phyloP scores from a whole-genome alignment of 2,113 vertebrate species.

The Alexandromys fortis region DNA sequence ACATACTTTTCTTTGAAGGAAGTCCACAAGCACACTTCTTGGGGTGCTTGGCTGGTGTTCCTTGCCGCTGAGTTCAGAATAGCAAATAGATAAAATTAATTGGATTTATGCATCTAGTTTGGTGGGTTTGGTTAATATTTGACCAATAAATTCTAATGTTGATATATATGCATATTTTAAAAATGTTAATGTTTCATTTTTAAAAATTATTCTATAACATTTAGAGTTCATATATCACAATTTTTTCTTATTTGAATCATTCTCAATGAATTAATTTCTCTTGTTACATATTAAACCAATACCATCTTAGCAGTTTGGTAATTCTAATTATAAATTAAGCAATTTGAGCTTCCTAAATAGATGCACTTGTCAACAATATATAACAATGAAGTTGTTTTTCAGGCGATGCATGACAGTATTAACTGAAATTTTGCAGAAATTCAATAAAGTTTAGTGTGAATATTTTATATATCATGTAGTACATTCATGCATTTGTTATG shows the following conservation, averaged over 20 bases:
- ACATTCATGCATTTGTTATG: background rate
- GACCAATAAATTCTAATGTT: background rate
- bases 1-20: background rate
- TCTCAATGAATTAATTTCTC: background rate
- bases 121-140: background rate
- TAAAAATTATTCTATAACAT: background rate
- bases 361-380: background rate
- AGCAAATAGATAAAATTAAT: background rate
- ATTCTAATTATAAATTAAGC: background rate
- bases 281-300: background rate
- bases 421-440: background rate
- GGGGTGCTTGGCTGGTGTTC: background rate
- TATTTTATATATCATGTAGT: background rate
- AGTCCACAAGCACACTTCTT: background rate
- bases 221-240: background rate
- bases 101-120: background rate
- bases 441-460: background rate
- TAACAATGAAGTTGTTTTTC: background rate
- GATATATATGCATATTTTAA: background rate
- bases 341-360: background rate
- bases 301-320: background rate
- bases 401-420: background rate
- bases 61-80: background rate
- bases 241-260: conserved; percentile 7
- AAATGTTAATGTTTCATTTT: conserved; percentile 10